Percentiles rank a stretch among this genome's conserved stretches.
Conservation (phyloP, 2,888 invertebrate genomes). For the Amaurobius ferox region DNA sequence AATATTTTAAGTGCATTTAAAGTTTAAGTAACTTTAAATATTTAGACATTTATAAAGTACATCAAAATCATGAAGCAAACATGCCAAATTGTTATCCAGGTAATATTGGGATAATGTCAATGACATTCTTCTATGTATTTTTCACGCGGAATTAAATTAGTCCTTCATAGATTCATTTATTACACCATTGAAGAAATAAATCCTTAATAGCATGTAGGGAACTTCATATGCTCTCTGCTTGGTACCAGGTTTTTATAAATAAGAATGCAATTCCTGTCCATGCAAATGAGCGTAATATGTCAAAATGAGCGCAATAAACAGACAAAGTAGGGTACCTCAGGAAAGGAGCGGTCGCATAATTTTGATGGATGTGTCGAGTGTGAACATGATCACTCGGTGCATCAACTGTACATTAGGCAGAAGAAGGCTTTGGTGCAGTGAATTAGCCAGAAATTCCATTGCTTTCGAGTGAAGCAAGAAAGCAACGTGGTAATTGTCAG, state of each 20-base stretch:
- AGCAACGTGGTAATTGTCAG: background rate
- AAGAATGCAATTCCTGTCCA: conserved; percentile 23
- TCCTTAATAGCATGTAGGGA: too few relatives aligned
- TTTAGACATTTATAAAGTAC: too few relatives aligned
- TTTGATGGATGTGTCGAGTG: conserved; percentile 43
- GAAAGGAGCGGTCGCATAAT: conserved; percentile 52
- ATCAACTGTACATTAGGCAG: background rate
- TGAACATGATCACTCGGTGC: background rate
- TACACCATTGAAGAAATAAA: too few relatives aligned
- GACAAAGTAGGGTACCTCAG: background rate
- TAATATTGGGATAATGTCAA: too few relatives aligned
- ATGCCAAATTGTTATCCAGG: too few relatives aligned
- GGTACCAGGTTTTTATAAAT: conserved; percentile 19
- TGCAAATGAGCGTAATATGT: conserved; percentile 63
- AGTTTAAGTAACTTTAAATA: too few relatives aligned
- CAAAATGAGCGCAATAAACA: conserved; percentile 53
- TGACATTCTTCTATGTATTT: too few relatives aligned
- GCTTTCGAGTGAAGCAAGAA: background rate
- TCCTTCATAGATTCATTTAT: too few relatives aligned
- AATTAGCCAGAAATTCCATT: background rate
- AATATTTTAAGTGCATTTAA: too few relatives aligned
- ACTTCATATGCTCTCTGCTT: too few relatives aligned
- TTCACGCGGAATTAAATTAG: too few relatives aligned
- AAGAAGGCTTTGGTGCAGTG: background rate
- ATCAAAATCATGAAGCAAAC: too few relatives aligned